A percentile compares a stretch with the other conserved stretches of the same genome.
These are phyloP conservation scores for Trichomycterus rosablanca DNA, from an alignment of 2,113 vertebrate genomes.

Conservation along the genomic window DNA sequence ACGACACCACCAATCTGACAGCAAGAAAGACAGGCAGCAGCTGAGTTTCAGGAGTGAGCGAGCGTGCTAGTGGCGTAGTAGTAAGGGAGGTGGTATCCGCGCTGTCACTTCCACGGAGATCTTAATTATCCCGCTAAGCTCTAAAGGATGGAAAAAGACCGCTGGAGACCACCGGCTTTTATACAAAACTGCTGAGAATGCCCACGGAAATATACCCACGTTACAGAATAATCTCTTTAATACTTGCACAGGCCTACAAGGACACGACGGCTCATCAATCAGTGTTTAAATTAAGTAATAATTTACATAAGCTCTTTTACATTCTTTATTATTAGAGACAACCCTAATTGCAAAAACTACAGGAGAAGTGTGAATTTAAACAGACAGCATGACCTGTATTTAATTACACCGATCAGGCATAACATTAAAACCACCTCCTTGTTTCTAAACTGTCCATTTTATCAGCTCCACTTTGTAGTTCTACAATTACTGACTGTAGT, in stretches of 20 bases:
- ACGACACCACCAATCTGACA: no score
- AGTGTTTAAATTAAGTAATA: no score
- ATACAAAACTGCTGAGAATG: conserved; percentile 25
- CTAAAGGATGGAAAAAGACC: conserved; percentile 48
- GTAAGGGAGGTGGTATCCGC: conserved; percentile 53
- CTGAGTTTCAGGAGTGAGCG: conserved; percentile 53
- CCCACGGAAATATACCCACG: conserved; percentile 14
- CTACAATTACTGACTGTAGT: no score
- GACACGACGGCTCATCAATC: not conserved
- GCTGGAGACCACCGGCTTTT: conserved; percentile 45
- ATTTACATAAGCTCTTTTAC: conserved; percentile 1
- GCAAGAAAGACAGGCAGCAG: conserved; percentile 62
- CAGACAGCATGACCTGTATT: no score
- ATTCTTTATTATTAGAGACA: no score
- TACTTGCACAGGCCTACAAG: not conserved
- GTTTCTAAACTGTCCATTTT: no score
- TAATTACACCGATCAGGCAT: no score
- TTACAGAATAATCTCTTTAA: conserved; percentile 3
- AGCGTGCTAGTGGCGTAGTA: conserved; percentile 24
- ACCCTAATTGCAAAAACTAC: no score
- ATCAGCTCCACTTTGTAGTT: no score
- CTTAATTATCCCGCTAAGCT: conserved; percentile 65
- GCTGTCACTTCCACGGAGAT: conserved; percentile 63
- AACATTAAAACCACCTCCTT: no score
- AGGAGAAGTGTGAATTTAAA: no score